These are phyloP conservation scores for Moxostoma hubbsi DNA, from an alignment of 2,797 vertebrate species.

Conservation along the genomic window DNA sequence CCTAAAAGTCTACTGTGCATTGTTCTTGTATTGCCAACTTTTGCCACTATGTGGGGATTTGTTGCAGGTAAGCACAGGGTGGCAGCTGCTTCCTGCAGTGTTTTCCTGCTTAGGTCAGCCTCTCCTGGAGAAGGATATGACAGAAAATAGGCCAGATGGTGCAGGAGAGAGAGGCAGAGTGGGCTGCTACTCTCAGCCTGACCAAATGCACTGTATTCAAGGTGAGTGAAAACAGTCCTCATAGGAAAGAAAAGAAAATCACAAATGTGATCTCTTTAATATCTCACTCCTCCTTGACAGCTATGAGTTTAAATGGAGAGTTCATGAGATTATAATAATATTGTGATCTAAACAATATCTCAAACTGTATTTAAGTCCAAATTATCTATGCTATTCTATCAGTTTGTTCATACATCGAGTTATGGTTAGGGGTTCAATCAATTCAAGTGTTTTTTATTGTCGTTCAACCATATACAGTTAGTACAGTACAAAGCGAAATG, in stretches of 20 bases:
- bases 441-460: no score
- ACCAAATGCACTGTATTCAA: constrained; percentile 24
- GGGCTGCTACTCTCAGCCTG: constrained; percentile 42
- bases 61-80: constrained; percentile 38
- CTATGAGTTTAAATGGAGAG: no score
- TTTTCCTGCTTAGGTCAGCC: constrained; percentile 68
- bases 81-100: constrained; percentile 56
- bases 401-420: no score
- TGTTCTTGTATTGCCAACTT: constrained; percentile 41
- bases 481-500: no score
- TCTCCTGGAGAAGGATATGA: constrained; percentile 74
- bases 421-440: no score
- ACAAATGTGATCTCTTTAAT: background rate
- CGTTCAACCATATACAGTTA: no score
- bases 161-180: constrained; percentile 64
- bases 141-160: constrained; percentile 83
- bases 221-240: constrained; percentile 38
- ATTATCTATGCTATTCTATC: no score
- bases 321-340: background rate
- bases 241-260: background rate
- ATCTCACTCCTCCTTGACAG: background rate
- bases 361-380: no score
- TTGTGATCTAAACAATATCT: no score
- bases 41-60: constrained; percentile 41
- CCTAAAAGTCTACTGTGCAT: constrained; percentile 9